phyloP scores from a whole-genome alignment of 2,888 invertebrate genomes.

The Philereme transversata region DNA sequence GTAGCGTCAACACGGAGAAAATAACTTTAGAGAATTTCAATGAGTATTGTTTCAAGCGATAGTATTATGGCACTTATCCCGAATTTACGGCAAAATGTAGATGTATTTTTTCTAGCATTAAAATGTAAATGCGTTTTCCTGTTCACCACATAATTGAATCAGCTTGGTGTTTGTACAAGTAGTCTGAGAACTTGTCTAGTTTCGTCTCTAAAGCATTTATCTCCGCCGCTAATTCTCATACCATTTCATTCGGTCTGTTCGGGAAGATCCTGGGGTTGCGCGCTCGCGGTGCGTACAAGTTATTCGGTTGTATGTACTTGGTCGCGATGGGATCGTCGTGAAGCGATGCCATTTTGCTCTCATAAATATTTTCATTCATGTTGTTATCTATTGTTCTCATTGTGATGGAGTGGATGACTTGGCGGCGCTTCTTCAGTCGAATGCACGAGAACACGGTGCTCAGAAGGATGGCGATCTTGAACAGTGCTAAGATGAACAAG shows the following conservation, averaged over 20 bases:
- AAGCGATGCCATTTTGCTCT: conserved; percentile 53
- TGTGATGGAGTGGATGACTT: conserved; percentile 70
- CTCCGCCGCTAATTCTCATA: conserved; percentile 84
- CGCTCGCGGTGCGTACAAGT: conserved; percentile 76
- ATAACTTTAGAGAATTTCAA: conserved; percentile 61
- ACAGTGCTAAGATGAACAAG: conserved; percentile 86
- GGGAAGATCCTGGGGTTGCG: conserved; percentile 76
- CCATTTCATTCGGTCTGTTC: conserved; percentile 76
- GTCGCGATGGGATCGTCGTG: conserved; percentile 73
- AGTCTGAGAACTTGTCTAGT: conserved; percentile 78
- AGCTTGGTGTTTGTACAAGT: conserved; percentile 80
- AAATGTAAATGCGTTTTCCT: neutral
- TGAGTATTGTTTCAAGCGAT: conserved; percentile 7
- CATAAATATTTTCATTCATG: conserved; percentile 72
- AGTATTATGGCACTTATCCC: conserved; percentile 33
- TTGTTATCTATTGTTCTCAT: conserved; percentile 68
- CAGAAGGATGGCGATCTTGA: conserved; percentile 88
- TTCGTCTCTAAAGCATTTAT: conserved; percentile 81
- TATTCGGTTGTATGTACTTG: conserved; percentile 77
- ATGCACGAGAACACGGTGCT: conserved; percentile 89
- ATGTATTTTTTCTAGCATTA: neutral
- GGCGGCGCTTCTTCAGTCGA: conserved; percentile 80
- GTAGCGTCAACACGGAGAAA: conserved; percentile 51
- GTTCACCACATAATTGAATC: conserved; percentile 85
- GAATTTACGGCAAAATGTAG: neutral